Evolutionary conservation across 2,888 invertebrate genomes (phyloP), one percentile per base, ranked within the genome.

Genomic region (Parnassius orleans): DNA sequence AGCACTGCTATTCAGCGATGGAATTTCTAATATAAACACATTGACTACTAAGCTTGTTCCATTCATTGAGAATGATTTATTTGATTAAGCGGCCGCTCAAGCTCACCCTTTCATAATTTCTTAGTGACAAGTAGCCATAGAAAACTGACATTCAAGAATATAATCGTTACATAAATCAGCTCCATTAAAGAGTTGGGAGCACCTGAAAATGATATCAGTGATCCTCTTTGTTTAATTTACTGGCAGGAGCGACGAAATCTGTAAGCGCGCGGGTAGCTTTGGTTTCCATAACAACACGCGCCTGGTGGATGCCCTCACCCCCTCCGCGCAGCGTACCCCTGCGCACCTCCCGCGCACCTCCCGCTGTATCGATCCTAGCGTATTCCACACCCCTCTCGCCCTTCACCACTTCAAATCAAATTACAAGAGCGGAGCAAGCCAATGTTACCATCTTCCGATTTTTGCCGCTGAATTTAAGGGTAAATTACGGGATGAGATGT

Each of bases 271-370:
- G 86, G 87, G 84, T 85, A 86, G 84, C 84, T 85, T 80, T 84
- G 87, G 90, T 90, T 90, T 82, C 90, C 88, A 90, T 89, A 84
- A 87, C 90, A 87, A 90, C 90, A 84, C 84, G 86, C 86, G 85
- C 79, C 80, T 75, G 85, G 82, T 78, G 81, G 80, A 78, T 71
- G 69, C 69, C 70, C 66, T 71, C 54, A 65, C 66, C 63, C 64
- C 69, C 64, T 67, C 66, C 60, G 64, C 65, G 54, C 60, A 53
- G 66, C 66, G 61, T 68, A 60, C 66, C 65, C 68, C 67, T 66
- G 62, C 64, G 66, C 66, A 14, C 48, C 68, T 65, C 66, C 72
- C 65, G 70, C 75, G 69, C n/a, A n/a, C n/a, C n/a, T n/a, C n/a
- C n/a, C n/a, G n/a, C 76, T 68, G 67, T 83, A 81, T 81, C 83